Conservation (phyloP, 2,888 invertebrate genomes). For the Automeris io region DNA sequence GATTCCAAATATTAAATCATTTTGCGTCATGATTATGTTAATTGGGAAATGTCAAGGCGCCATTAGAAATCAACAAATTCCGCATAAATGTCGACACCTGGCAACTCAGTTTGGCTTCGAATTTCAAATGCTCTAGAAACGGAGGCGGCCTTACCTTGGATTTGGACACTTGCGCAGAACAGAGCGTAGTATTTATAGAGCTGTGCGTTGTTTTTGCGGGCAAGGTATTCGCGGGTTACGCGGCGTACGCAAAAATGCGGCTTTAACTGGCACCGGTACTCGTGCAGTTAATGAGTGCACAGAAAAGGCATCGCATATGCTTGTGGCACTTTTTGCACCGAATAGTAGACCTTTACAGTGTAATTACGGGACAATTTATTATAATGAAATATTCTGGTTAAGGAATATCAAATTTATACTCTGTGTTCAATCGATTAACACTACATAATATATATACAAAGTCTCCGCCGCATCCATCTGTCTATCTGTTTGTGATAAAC, state of each 20-base stretch:
- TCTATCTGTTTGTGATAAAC: too few relatives aligned
- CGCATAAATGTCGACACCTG: too few relatives aligned
- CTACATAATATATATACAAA: too few relatives aligned
- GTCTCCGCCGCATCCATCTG: too few relatives aligned
- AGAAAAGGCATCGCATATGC: constrained; percentile 27
- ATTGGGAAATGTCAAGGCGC: too few relatives aligned
- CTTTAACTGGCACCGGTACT: constrained; percentile 11
- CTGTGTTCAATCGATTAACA: too few relatives aligned
- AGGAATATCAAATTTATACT: neutral
- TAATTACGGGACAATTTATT: constrained; percentile 13
- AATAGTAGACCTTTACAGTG: constrained; percentile 21
- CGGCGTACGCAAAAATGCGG: constrained; percentile 13
- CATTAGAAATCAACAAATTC: too few relatives aligned
- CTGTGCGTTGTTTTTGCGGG: constrained; percentile 63
- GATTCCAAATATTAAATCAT: too few relatives aligned
- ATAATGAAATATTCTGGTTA: constrained; percentile 4
- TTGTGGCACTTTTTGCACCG: constrained; percentile 29
- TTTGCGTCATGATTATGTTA: too few relatives aligned
- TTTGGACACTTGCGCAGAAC: constrained; percentile 35
- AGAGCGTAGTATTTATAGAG: constrained; percentile 63
- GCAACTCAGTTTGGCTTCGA: too few relatives aligned
- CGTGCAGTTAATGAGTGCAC: constrained; percentile 26
- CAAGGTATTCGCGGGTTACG: constrained; percentile 31
- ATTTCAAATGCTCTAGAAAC: constrained; percentile 15
- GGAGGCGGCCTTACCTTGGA: constrained; percentile 54